These are phyloP conservation scores for Semibalanus balanoides DNA, from an alignment of 1,140 invertebrate genomes.

Conservation along the genomic window DNA sequence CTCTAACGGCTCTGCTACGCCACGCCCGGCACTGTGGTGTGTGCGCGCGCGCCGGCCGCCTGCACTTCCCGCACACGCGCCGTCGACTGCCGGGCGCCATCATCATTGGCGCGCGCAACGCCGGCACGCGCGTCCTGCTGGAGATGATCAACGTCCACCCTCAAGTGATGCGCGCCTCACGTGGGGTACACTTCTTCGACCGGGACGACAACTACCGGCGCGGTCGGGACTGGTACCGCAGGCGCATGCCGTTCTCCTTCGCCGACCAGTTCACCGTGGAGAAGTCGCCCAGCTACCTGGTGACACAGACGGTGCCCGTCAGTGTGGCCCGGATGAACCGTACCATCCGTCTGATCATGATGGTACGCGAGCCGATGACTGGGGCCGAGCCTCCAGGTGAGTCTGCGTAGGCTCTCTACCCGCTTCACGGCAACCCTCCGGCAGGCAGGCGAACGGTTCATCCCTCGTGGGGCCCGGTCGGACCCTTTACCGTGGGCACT, in stretches of 20 bases:
- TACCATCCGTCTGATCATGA: too few relatives aligned
- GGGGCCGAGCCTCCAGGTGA: too few relatives aligned
- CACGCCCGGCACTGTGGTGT: background rate
- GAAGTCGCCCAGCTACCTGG: constrained; percentile 87
- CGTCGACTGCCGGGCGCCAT: constrained; percentile 65
- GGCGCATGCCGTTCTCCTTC: constrained; percentile 23
- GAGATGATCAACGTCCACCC: constrained; percentile 83
- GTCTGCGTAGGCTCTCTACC: too few relatives aligned
- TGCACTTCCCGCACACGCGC: constrained; percentile 14
- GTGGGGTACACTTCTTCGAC: constrained; percentile 32
- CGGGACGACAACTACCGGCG: constrained; percentile 54
- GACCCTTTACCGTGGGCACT: too few relatives aligned
- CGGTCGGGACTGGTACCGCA: constrained; percentile 77
- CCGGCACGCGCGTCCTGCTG: constrained; percentile 69
- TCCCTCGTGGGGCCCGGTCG: too few relatives aligned
- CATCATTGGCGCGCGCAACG: constrained; percentile 84
- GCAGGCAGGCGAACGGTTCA: too few relatives aligned
- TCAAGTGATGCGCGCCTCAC: constrained; percentile 30
- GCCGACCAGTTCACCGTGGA: constrained; percentile 67
- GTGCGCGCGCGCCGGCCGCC: too few relatives aligned
- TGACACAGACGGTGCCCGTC: constrained; percentile 68
- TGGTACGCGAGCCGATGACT: too few relatives aligned
- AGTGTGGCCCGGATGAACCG: constrained; percentile 37
- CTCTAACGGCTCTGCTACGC: background rate
- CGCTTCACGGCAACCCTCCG: too few relatives aligned